These are phyloP conservation scores for Clarias laeviceps DNA, from an alignment of 2,797 vertebrate genomes.

Conservation along the genomic window DNA sequence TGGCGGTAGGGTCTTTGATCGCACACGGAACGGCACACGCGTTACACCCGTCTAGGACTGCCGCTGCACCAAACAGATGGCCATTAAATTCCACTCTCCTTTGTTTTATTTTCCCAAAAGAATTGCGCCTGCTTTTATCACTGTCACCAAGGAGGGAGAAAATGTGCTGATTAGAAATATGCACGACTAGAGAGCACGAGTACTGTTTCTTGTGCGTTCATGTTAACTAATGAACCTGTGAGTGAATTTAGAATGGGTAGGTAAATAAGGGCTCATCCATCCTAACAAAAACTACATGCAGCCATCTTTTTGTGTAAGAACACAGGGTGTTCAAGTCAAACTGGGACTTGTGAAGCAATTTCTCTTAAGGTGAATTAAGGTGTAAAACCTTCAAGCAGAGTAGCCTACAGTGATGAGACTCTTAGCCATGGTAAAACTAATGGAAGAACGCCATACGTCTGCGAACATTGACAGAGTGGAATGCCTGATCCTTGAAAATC, in stretches of 20 bases:
- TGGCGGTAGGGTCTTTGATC: slow-evolving; percentile 33
- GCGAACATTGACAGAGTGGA: too few species aligned
- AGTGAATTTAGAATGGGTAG: too few species aligned
- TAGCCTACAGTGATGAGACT: too few species aligned
- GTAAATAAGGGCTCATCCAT: background rate
- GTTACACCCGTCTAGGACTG: slow-evolving; percentile 56
- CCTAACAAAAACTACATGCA: background rate
- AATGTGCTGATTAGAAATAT: slow-evolving; percentile 69
- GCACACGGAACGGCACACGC: background rate
- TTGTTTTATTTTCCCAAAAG: slow-evolving; percentile 68
- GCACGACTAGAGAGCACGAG: slow-evolving; percentile 19
- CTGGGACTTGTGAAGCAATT: too few species aligned
- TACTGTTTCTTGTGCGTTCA: background rate
- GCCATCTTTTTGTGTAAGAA: background rate
- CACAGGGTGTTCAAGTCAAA: too few species aligned
- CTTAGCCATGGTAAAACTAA: too few species aligned
- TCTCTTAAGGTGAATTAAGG: too few species aligned
- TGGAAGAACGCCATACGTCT: too few species aligned
- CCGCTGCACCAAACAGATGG: slow-evolving; percentile 74
- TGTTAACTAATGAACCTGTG: background rate
- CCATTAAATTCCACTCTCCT: slow-evolving; percentile 73
- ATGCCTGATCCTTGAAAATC: too few species aligned
- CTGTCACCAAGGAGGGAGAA: slow-evolving; percentile 63
- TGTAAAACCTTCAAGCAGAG: too few species aligned
- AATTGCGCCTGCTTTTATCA: slow-evolving; percentile 72